Percentiles rank a stretch among this genome's conserved stretches.
Evolutionary conservation across 2,113 vertebrate genomes (phyloP).

Genomic region (Plectropomus leopardus): DNA sequence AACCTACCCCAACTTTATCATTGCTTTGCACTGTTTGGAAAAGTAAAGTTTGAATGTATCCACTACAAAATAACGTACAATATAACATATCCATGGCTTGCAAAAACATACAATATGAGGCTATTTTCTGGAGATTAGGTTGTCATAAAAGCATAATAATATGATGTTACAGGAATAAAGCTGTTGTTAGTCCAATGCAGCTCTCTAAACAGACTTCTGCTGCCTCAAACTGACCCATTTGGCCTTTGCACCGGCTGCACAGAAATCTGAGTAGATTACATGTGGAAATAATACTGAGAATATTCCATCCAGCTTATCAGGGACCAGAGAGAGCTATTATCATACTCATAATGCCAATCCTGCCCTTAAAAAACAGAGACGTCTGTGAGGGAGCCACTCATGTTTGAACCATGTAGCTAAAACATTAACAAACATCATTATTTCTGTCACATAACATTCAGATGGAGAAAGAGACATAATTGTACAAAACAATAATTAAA

Average conservation of each 20-base stretch:
- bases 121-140: too few species aligned
- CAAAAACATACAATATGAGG: too few species aligned
- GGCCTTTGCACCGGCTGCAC: slow-evolving; percentile 50
- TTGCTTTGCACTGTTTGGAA: too few species aligned
- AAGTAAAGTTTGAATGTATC: too few species aligned
- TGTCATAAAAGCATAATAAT: neutral
- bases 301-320: slow-evolving; percentile 47
- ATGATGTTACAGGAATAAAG: neutral
- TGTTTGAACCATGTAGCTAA: neutral
- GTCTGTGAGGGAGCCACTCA: neutral
- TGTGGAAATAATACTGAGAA: slow-evolving; percentile 49
- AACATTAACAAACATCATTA: neutral
- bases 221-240: slow-evolving; percentile 62
- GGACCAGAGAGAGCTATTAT: slow-evolving; percentile 24
- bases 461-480: neutral
- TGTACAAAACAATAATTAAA: too few species aligned
- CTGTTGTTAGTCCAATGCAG: neutral
- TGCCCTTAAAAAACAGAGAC: slow-evolving; percentile 18
- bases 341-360: slow-evolving; percentile 43
- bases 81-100: too few species aligned
- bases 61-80: too few species aligned
- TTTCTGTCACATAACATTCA: neutral
- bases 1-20: too few species aligned
- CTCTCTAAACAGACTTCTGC: slow-evolving; percentile 23
- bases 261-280: slow-evolving; percentile 57